Evolutionary conservation across 2,113 vertebrate genomes (phyloP).

Genomic region (Salvelinus fontinalis): DNA sequence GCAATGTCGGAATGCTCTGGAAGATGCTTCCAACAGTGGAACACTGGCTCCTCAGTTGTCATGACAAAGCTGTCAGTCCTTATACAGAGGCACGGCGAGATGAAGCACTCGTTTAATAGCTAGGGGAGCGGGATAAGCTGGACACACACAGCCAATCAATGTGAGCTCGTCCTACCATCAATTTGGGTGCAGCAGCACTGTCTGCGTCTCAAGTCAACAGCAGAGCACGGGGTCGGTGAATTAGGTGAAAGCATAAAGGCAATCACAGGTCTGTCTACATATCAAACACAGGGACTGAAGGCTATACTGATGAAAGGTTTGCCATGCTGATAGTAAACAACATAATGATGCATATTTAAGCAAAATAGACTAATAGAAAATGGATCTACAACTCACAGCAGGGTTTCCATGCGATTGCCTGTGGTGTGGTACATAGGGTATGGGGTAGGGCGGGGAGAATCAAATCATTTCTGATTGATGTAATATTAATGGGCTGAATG

Average conservation of each 20-base stretch:
- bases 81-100: not conserved
- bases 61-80: conserved; percentile 22
- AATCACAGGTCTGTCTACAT: not conserved
- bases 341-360: too few relatives aligned
- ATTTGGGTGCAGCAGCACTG: conserved; percentile 3
- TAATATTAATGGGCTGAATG: conserved; percentile 8
- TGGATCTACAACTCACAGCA: not conserved
- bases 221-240: not conserved
- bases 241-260: not conserved
- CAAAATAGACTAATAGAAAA: too few relatives aligned
- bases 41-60: conserved; percentile 20
- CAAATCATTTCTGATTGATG: not conserved
- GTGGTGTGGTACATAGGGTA: not conserved
- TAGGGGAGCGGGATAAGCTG: not conserved
- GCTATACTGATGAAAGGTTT: too few relatives aligned
- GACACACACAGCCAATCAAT: conserved; percentile 20
- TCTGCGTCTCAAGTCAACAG: conserved; percentile 10
- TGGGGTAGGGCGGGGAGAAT: not conserved
- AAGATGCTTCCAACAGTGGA: not conserved
- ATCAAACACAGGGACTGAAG: not conserved
- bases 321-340: too few relatives aligned
- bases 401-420: not conserved
- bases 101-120: conserved; percentile 27
- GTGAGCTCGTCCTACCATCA: conserved; percentile 6
- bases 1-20: conserved; percentile 7